Evolutionary conservation across 1,140 invertebrate genomes (phyloP).

Genomic region (Reticulitermes speratus): DNA sequence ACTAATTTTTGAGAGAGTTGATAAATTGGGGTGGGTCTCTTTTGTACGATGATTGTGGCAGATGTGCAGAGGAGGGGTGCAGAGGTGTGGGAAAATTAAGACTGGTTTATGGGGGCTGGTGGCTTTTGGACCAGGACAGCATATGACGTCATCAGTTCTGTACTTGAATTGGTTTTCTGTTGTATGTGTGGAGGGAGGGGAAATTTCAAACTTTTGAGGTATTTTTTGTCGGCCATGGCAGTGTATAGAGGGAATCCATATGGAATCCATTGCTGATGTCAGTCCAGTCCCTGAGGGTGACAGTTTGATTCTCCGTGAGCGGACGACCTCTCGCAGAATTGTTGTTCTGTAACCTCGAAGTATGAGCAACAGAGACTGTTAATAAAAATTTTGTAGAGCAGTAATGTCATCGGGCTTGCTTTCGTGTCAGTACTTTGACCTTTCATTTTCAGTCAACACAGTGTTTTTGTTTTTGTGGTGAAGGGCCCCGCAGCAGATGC

Average conservation of each 20-base stretch:
- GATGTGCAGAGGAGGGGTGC: not conserved
- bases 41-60: not conserved
- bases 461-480: no score
- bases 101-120: not conserved
- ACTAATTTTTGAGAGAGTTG: not conserved
- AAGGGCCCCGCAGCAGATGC: no score
- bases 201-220: no score
- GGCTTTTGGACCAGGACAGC: not conserved
- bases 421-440: no score
- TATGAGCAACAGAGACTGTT: not conserved
- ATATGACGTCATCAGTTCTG: not conserved
- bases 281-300: not conserved
- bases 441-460: no score
- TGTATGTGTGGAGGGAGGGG: not conserved
- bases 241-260: not conserved
- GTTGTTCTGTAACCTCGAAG: not conserved
- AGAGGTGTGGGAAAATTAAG: conserved; percentile 5
- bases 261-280: no score
- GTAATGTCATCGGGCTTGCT: no score
- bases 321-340: not conserved
- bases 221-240: no score
- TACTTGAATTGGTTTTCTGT: not conserved
- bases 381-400: not conserved
- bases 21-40: not conserved
- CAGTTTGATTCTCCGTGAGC: not conserved